Base-by-base conservation (phyloP, 2,113 vertebrate genomes). In the Tetrax tetrax region DNA sequence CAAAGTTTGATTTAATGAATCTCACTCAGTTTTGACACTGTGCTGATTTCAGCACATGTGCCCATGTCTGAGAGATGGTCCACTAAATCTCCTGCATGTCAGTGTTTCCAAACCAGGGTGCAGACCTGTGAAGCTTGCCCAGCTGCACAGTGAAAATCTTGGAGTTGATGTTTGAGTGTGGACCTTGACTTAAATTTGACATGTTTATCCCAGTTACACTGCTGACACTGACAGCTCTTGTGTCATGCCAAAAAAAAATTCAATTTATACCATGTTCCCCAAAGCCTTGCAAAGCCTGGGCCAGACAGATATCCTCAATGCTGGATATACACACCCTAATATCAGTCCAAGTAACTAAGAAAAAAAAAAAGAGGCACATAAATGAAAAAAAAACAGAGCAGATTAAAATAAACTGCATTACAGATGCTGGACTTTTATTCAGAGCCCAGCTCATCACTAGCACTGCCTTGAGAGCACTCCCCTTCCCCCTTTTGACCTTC, bases 291-390 rank as follows among this genome's bases (percentile, higher is more conserved):
- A 83, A 80, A 86, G 12, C 17, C 35, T 61, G 15, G 21, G 24
- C 12, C 16, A 15, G 28, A 13, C 4, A 53, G 29, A 10, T 13
- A 35, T 31, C 10, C 23, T 54, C 5, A 38, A 0, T 51, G 2
- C 2, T 82, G 50, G n/a, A 20, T 1, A 4, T 21, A 12, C 9
- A 28, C 7, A 56, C 6, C 5, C 5, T 24, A 9, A 2, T 6
- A 33, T n/a, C 50, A 38, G 27, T 15, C 59, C 47, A 53, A 76
- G 27, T 28, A 59, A 25, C 17, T 8, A 57, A 5, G 8, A 4
- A 29, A 47, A 75, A 23, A n/a, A 48, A 72, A 45, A 53, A 38
- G 7, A 60, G 10, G 2, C 4, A 41, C 6, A 15, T 41, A 50
- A 45, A 64, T 21, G 38, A 27, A 76, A 70, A 47, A 4, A 81